Evolutionary conservation across 2,888 invertebrate species (phyloP).

Genomic region (Malthinus flaveolus): DNA sequence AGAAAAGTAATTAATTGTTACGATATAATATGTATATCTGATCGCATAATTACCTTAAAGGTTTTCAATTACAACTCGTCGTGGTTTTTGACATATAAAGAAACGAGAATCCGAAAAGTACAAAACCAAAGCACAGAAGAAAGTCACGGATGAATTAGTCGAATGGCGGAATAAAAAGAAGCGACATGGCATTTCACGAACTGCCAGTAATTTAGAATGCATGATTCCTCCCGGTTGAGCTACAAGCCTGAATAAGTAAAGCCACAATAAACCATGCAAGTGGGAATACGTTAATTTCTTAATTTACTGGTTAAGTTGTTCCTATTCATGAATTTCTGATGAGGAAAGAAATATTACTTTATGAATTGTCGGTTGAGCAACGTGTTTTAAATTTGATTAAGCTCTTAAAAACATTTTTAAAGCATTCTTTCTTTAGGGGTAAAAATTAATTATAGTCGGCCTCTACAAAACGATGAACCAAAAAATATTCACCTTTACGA

Average conservation of each 20-base stretch:
- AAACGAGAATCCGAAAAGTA: constrained; percentile 3
- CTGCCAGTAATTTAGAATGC: constrained; percentile 50
- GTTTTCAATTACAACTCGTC: constrained; percentile 11
- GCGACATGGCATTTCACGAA: constrained; percentile 51
- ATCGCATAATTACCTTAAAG: constrained; percentile 4
- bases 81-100: constrained; percentile 2
- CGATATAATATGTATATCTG: no score
- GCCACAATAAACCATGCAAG: constrained; percentile 55
- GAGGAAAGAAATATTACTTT: constrained; percentile 52
- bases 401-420: constrained; percentile 38
- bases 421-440: constrained; percentile 21
- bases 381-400: constrained; percentile 51
- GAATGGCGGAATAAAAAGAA: constrained; percentile 30
- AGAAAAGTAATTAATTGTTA: background rate
- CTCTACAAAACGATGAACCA: constrained; percentile 11
- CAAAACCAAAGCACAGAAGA: constrained; percentile 8
- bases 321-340: constrained; percentile 52
- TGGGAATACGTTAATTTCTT: constrained; percentile 57
- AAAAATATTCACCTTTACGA: background rate
- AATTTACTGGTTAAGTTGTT: constrained; percentile 55
- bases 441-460: constrained; percentile 27
- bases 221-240: constrained; percentile 50
- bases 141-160: constrained; percentile 27
- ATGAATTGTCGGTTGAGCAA: constrained; percentile 50
- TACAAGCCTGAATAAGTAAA: constrained; percentile 51